phyloP scores from a whole-genome alignment of 2,113 vertebrate species.

The Myotis lucifugus region DNA sequence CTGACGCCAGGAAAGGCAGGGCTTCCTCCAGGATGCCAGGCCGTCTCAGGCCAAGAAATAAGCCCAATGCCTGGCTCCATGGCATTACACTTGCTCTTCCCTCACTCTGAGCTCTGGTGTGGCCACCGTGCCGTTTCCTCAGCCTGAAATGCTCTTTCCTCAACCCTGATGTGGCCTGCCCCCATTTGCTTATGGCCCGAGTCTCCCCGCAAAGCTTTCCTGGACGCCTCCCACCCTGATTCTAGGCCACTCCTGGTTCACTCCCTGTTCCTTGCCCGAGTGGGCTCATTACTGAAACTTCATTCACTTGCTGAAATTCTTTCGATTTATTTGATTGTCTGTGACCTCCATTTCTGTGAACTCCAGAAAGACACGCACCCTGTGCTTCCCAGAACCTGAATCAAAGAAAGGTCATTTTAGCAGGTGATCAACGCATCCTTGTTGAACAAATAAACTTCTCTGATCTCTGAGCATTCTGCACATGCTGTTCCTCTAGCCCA shows the following conservation, averaged over 20 bases:
- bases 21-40: conserved; percentile 46
- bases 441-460: not conserved
- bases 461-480: not conserved
- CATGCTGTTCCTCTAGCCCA: not conserved
- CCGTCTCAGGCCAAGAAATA: not conserved
- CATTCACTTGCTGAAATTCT: not conserved
- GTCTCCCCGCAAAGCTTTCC: not conserved
- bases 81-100: rapidly evolving
- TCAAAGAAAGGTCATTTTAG: not conserved
- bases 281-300: not conserved
- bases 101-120: not conserved
- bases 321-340: not conserved
- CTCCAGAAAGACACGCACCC: not conserved
- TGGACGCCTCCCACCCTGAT: not conserved
- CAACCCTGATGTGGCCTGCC: not conserved
- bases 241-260: not conserved
- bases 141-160: not conserved
- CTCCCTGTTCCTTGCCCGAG: not conserved
- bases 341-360: not conserved
- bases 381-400: not conserved
- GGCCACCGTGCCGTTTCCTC: not conserved
- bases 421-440: not conserved
- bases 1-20: conserved; percentile 48
- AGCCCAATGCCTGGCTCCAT: rapidly evolving
- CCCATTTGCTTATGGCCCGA: not conserved